phyloP scores from a whole-genome alignment of 2,888 invertebrate genomes.

The Oscheius sp. region DNA sequence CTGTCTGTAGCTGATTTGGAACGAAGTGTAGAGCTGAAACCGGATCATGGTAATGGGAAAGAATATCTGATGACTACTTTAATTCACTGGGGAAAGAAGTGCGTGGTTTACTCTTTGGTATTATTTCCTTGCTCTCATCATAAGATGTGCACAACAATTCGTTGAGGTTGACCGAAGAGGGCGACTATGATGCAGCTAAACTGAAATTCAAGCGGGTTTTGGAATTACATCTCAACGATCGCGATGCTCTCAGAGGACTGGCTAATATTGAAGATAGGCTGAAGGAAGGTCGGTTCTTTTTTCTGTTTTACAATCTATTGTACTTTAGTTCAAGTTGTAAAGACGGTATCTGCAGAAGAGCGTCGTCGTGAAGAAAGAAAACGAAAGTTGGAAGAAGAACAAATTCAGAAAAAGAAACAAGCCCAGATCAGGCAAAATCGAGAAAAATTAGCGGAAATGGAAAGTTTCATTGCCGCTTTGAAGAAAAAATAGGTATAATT shows the following conservation, averaged over 20 bases:
- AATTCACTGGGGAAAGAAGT: conserved; percentile 83
- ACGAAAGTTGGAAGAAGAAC: neutral
- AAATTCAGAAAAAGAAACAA: neutral
- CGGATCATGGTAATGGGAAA: conserved; percentile 88
- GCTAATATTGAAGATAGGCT: neutral
- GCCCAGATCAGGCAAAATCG: conserved; percentile 5
- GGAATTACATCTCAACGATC: conserved; percentile 1
- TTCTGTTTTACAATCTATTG: neutral
- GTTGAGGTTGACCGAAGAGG: conserved; percentile 4
- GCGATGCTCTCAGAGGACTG: conserved; percentile 7
- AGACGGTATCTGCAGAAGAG: conserved; percentile 10
- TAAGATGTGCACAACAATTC: neutral
- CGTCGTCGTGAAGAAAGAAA: conserved; percentile 3
- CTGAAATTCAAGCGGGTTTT: conserved; percentile 3
- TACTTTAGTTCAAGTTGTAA: conserved; percentile 1
- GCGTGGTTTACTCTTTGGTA: conserved; percentile 23
- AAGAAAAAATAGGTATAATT: neutral
- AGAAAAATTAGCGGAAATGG: conserved; percentile 26
- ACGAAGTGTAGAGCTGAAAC: conserved; percentile 85
- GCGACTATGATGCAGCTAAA: neutral
- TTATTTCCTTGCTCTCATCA: neutral
- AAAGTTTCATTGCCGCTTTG: conserved; percentile 8
- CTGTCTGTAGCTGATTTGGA: conserved; percentile 94
- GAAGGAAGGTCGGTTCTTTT: conserved; percentile 5
- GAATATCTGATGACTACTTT: conserved; percentile 93